A percentile compares a stretch with the other conserved stretches of the same genome.
These are phyloP conservation scores for Bettongia penicillata DNA, from an alignment of 2,113 vertebrate genomes.

Conservation along the genomic window DNA sequence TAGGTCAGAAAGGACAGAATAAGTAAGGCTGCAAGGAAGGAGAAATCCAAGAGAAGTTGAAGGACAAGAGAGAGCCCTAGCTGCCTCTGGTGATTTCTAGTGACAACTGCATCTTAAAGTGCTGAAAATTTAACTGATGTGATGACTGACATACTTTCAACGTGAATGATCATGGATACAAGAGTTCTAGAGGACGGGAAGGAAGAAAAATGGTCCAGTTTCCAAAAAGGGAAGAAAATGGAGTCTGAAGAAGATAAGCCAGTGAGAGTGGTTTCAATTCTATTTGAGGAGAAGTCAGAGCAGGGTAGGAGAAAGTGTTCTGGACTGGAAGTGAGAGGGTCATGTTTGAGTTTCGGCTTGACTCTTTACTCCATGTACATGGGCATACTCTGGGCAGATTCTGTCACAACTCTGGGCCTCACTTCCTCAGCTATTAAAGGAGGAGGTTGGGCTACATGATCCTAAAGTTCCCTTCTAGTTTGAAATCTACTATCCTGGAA, in stretches of 20 bases:
- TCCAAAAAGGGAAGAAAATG: not conserved
- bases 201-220: not conserved
- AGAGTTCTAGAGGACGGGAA: not conserved
- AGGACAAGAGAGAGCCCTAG: not conserved
- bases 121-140: not conserved
- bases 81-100: not conserved
- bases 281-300: not conserved
- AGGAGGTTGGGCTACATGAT: not conserved
- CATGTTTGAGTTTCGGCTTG: too few relatives aligned
- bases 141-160: not conserved
- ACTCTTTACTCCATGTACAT: too few relatives aligned
- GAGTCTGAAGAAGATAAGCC: not conserved
- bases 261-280: not conserved
- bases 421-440: not conserved
- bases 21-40: not conserved
- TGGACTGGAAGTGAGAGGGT: not conserved
- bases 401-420: not conserved
- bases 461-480: not conserved
- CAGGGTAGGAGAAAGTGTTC: not conserved
- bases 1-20: not conserved
- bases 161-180: not conserved
- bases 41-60: not conserved
- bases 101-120: too few relatives aligned
- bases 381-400: not conserved
- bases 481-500: not conserved